Conservation (phyloP, 2,888 invertebrate species). For the Xestia ashworthii region DNA sequence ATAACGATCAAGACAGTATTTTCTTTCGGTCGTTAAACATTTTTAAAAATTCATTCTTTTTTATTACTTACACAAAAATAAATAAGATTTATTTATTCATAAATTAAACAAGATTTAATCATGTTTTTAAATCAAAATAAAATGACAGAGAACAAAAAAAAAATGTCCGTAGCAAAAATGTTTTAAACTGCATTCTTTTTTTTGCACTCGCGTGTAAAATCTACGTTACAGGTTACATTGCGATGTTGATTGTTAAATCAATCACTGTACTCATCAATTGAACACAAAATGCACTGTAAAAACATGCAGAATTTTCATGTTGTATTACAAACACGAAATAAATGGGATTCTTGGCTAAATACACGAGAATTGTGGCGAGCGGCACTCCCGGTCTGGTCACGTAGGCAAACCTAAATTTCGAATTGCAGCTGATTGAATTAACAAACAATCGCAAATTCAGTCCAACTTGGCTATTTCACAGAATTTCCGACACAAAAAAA, state of each 20-base stretch:
- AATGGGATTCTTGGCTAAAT: slow-evolving; percentile 22
- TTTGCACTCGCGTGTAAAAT: slow-evolving; percentile 37
- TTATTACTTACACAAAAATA: no score
- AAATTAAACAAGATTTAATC: neutral
- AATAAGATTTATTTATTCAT: no score
- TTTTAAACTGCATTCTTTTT: slow-evolving; percentile 22
- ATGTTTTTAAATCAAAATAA: neutral
- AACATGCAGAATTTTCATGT: slow-evolving; percentile 25
- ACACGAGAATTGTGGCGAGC: slow-evolving; percentile 9
- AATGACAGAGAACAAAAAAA: neutral
- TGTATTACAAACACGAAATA: slow-evolving; percentile 23
- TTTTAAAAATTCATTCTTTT: no score
- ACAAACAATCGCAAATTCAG: slow-evolving; percentile 30
- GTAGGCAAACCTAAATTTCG: slow-evolving; percentile 33
- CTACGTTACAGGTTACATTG: slow-evolving; percentile 9
- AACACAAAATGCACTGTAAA: slow-evolving; percentile 27
- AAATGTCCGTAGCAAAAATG: neutral
- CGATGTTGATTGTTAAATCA: slow-evolving; percentile 51
- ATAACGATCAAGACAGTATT: neutral
- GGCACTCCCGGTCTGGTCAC: slow-evolving; percentile 40
- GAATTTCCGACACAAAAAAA: slow-evolving; percentile 19
- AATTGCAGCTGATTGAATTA: slow-evolving; percentile 31
- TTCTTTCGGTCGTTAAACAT: neutral
- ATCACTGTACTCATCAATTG: slow-evolving; percentile 48
- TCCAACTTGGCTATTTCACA: slow-evolving; percentile 22